phyloP scores from a whole-genome alignment of 1,140 invertebrate species.

The Neodiprion lecontei region DNA sequence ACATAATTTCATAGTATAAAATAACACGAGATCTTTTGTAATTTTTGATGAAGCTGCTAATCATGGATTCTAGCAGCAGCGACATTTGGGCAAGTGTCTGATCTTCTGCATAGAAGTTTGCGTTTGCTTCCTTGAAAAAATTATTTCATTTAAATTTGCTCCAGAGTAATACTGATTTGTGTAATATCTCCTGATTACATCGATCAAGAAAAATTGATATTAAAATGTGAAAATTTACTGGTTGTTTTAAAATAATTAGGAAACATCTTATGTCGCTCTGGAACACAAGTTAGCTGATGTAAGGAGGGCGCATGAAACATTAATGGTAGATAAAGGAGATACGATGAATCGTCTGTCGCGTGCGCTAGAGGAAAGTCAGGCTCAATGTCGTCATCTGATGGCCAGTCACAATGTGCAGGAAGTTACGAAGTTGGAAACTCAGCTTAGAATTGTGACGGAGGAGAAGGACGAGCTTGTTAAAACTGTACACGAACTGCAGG shows the following conservation, averaged over 20 bases:
- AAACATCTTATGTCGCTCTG: slow-evolving; percentile 40
- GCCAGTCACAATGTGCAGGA: slow-evolving; percentile 47
- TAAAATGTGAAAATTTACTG: not conserved
- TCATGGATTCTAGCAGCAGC: not conserved
- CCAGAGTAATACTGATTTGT: too few species aligned
- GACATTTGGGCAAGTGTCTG: slow-evolving; percentile 5
- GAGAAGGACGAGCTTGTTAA: slow-evolving; percentile 51
- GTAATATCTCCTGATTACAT: too few species aligned
- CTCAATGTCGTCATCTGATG: slow-evolving; percentile 52
- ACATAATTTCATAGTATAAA: too few species aligned
- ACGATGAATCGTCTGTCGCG: slow-evolving; percentile 51
- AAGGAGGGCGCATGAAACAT: slow-evolving; percentile 45
- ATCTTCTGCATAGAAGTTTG: not conserved
- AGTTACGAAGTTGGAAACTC: slow-evolving; percentile 45
- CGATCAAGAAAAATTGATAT: too few species aligned
- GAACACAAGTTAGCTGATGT: slow-evolving; percentile 51
- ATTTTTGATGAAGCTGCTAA: not conserved
- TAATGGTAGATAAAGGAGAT: slow-evolving; percentile 55
- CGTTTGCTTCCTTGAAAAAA: slow-evolving; percentile 6
- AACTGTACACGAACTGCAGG: slow-evolving; percentile 49
- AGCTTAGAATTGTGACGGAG: slow-evolving; percentile 43
- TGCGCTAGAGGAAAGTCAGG: slow-evolving; percentile 52
- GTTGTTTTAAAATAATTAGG: slow-evolving; percentile 34
- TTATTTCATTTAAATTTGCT: not conserved
- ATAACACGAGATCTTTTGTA: not conserved